Base-by-base conservation (phyloP, 2,113 vertebrate genomes). In the Monopterus albus region DNA sequence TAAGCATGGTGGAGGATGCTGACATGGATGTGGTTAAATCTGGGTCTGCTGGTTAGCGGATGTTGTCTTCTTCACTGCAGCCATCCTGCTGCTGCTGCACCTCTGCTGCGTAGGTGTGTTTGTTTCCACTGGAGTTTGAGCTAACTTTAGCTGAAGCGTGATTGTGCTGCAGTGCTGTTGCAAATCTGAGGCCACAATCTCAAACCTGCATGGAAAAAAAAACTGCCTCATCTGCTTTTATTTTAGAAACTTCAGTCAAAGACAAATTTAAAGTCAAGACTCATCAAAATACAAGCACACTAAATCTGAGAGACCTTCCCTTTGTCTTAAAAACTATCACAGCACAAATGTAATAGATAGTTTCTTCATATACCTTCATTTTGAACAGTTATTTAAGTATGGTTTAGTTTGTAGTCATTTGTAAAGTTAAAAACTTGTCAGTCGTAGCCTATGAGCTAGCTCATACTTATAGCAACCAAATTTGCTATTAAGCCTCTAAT, bases 21-120 rank as follows among this genome's bases (percentile, higher is more conserved):
- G 69, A 74, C 59, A 72, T 71, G 55, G 79, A 73, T 73, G 64
- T 39, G 28, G 52, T 62, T 78, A 53, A 81, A 79, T 74, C 60
- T 74, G 77, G 49, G 42, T 64, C 38, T 43, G 20, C 56, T 69
- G 68, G 50, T 82, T 47, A 36, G 71, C 73, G 67, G 66, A 78
- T 57, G 75, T 65, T 35, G 53, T 50, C 57, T 58, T 65, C 75
- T 42, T 28, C 9, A 7, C 66, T 47, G 69, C 45, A 49, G 29
- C 58, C 58, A 5, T 72, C 53, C 60, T 31, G 65, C 69, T 62
- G 65, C 69, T 62, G 70, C 79, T 81, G 31, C 2, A 18, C 70
- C 58, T 56, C 29, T 62, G 72, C 75, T 55, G 87, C 47, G 84
- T 88, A 84, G 87, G 86, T 83, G 88, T 85, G 74, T 83, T 87